A percentile compares a stretch with the other conserved stretches of the same genome.
Conservation (phyloP, 2,888 invertebrate genomes). For the Acleris emargana region DNA sequence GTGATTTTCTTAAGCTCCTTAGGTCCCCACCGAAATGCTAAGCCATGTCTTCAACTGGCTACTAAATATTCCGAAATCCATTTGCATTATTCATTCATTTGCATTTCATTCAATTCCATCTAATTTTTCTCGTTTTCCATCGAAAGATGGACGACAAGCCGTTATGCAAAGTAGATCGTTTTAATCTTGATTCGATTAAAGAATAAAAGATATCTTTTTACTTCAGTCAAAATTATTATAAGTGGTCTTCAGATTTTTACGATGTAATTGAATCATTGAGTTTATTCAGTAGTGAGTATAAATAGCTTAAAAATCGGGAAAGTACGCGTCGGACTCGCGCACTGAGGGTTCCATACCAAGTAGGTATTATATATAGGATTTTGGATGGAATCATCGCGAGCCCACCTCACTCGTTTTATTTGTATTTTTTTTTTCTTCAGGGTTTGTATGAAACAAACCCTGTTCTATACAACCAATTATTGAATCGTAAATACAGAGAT, state of each 20-base stretch:
- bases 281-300: not conserved
- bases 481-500: too few species aligned
- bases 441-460: too few species aligned
- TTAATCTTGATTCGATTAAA: slow-evolving; percentile 19
- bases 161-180: slow-evolving; percentile 22
- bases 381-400: too few species aligned
- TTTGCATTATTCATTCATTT: slow-evolving; percentile 44
- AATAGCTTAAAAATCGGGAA: too few species aligned
- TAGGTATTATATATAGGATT: too few species aligned
- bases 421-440: too few species aligned
- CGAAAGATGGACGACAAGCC: slow-evolving; percentile 29
- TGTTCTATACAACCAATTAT: too few species aligned
- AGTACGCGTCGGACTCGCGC: too few species aligned
- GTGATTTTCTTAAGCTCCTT: too few species aligned
- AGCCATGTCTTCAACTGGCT: slow-evolving; percentile 27
- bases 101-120: slow-evolving; percentile 46
- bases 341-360: too few species aligned
- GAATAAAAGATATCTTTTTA: slow-evolving; percentile 14
- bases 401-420: too few species aligned
- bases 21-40: not conserved
- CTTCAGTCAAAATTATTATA: not conserved
- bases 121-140: slow-evolving; percentile 39
- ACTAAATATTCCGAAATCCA: slow-evolving; percentile 49
- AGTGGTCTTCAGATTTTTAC: not conserved
- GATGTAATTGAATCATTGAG: not conserved